Percentiles rank a stretch among this genome's conserved stretches.
These are phyloP conservation scores for Arge pagana DNA, from an alignment of 2,888 invertebrate genomes.

Conservation along the genomic window DNA sequence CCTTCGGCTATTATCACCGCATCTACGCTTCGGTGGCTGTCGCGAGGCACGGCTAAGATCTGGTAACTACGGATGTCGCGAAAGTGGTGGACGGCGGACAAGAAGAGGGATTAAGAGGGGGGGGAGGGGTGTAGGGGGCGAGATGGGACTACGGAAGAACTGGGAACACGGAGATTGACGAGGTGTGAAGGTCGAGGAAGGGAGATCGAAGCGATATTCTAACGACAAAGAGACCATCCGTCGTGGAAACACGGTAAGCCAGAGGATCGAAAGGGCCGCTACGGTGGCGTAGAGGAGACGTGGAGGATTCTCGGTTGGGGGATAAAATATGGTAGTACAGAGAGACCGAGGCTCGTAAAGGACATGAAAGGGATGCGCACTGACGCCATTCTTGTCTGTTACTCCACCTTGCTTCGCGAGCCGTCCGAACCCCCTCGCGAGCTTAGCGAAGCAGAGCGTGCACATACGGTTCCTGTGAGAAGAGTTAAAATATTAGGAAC, in stretches of 20 bases:
- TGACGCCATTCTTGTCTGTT: slow-evolving; percentile 46
- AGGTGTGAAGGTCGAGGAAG: slow-evolving; percentile 9
- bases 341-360: slow-evolving; percentile 31
- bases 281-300: neutral
- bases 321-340: neutral
- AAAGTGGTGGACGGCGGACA: too few relatives aligned
- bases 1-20: too few relatives aligned
- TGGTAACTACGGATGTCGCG: too few relatives aligned
- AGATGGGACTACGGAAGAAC: too few relatives aligned
- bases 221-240: slow-evolving; percentile 22
- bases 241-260: neutral
- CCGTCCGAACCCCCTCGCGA: neutral
- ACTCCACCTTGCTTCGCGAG: slow-evolving; percentile 13
- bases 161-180: too few relatives aligned
- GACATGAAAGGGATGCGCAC: slow-evolving; percentile 42
- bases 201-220: slow-evolving; percentile 3
- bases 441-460: slow-evolving; percentile 7
- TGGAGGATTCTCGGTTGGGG: neutral
- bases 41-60: too few relatives aligned
- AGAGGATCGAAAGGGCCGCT: slow-evolving; percentile 3
- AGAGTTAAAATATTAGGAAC: too few relatives aligned
- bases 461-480: slow-evolving; percentile 3
- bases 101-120: too few relatives aligned
- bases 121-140: too few relatives aligned
- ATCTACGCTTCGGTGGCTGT: too few relatives aligned